Evolutionary conservation across 2,888 invertebrate genomes (phyloP).

Genomic region (Napeogenes inachia): DNA sequence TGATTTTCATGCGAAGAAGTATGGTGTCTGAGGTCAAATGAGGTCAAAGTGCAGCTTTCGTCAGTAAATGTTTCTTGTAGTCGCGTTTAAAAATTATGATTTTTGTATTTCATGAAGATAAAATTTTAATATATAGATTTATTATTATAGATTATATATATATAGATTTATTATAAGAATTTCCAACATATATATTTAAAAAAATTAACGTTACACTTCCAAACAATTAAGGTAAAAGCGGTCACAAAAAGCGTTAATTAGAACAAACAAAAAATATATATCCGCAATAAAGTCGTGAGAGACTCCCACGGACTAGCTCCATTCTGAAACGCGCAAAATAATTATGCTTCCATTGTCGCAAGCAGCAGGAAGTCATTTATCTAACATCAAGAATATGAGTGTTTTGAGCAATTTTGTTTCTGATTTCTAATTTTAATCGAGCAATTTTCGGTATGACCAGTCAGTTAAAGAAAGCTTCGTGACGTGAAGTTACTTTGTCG

Average conservation of each 20-base stretch:
- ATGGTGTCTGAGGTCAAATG: too few species aligned
- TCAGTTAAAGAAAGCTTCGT: constrained; percentile 17
- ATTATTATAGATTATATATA: background rate
- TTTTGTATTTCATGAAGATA: too few species aligned
- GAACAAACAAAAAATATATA: constrained; percentile 75
- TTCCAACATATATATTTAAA: background rate
- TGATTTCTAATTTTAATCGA: constrained; percentile 72
- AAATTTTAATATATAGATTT: background rate
- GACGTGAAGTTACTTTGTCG: background rate
- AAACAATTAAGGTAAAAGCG: constrained; percentile 74
- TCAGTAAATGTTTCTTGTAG: too few species aligned
- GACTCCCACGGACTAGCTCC: constrained; percentile 67
- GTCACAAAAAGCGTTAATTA: constrained; percentile 75
- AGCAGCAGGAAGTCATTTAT: constrained; percentile 76
- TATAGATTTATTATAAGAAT: background rate
- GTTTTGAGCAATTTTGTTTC: constrained; percentile 75
- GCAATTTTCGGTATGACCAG: constrained; percentile 59
- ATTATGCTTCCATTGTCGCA: constrained; percentile 73
- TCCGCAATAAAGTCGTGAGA: constrained; percentile 76
- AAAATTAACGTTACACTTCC: constrained; percentile 21
- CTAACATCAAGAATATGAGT: constrained; percentile 77
- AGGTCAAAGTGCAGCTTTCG: too few species aligned
- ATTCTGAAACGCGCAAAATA: constrained; percentile 64
- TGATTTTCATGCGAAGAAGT: too few species aligned
- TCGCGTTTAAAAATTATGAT: too few species aligned